Base-by-base conservation (phyloP, 2,797 vertebrate species). In the Atherinosoma microstoma region DNA sequence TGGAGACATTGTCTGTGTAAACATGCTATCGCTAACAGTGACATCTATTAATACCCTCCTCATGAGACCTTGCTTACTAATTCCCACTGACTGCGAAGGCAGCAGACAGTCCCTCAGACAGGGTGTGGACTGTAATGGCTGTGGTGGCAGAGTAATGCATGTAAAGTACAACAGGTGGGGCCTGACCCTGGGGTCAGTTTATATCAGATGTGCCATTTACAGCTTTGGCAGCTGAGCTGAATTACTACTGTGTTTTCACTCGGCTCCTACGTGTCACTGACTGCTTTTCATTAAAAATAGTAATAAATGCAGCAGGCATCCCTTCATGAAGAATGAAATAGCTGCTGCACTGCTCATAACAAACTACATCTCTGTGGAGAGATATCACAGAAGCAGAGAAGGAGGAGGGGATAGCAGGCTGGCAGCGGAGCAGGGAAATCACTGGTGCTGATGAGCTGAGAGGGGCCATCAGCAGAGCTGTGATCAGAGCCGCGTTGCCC, bases 221-320 rank as follows among this genome's bases (percentile, higher is more conserved):
- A 76, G 71, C 74, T 75, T 58, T 47, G 34, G 38, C 57, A 57
- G 56, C 75, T 35, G 61, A 70, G 67, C 27, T 63, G 69, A 73
- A 79, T 35, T 64, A 70, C 53, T 47, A 0, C 58, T 32, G 11
- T 22, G 11, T 45, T 68, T 35, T 49, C 64, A 66, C 78, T 75
- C 70, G 51, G 69, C 63, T 72, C 63, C 53, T 24, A 38, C 47
- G 58, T 72, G 67, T 74, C 68, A 76, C 58, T 84, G 70, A 88
- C 90, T 88, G 84, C 22, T 29, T 72, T 88, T 86, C 63, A 87
- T 91, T 90, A 82, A 83, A 84, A 89, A 87, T 74, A 75, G 65
- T 78, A 88, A 87, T 84, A 85, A 72, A 65, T 56, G 40, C 63
- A 64, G 54, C 63, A 76, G 74, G 15, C 36, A 67, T 70, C 70